A percentile compares a stretch with the other conserved stretches of the same genome.
phyloP scores from a whole-genome alignment of 2,113 vertebrate species.

The Sebastes schlegelii region DNA sequence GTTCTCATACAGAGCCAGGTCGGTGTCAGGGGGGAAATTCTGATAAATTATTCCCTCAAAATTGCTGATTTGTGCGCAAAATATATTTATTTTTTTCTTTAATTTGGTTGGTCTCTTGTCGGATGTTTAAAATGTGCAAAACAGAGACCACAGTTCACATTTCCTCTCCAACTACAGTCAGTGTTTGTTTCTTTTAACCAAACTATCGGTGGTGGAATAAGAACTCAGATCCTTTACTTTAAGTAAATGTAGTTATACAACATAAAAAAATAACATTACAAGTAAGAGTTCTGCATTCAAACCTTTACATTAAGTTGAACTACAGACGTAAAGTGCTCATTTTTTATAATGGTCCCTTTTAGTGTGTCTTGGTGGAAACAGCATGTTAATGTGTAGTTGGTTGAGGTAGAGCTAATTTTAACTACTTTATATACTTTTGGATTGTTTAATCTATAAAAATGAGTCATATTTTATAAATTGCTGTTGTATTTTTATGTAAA shows the following conservation, averaged over 20 bases:
- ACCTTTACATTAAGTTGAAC: background rate
- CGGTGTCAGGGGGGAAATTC: background rate
- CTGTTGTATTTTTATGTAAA: background rate
- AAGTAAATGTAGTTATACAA: background rate
- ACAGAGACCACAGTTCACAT: background rate
- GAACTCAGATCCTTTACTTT: background rate
- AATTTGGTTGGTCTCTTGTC: background rate
- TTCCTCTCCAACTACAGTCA: too few species aligned
- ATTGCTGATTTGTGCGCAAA: background rate
- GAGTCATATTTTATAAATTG: background rate
- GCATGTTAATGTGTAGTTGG: background rate
- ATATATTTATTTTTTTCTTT: background rate
- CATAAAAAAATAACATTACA: background rate
- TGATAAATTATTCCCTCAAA: background rate
- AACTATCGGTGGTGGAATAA: background rate
- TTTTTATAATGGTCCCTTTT: background rate
- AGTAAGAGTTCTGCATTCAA: too few species aligned
- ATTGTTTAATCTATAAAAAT: background rate
- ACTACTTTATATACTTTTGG: background rate
- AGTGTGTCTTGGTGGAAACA: background rate
- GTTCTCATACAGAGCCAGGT: constrained; percentile 13
- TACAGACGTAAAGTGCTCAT: background rate
- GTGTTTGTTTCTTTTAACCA: too few species aligned
- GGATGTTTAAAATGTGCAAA: background rate
- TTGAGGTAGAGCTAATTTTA: background rate